phyloP scores from a whole-genome alignment of 2,797 vertebrate species.

The Typhlichthys eigenmanni region DNA sequence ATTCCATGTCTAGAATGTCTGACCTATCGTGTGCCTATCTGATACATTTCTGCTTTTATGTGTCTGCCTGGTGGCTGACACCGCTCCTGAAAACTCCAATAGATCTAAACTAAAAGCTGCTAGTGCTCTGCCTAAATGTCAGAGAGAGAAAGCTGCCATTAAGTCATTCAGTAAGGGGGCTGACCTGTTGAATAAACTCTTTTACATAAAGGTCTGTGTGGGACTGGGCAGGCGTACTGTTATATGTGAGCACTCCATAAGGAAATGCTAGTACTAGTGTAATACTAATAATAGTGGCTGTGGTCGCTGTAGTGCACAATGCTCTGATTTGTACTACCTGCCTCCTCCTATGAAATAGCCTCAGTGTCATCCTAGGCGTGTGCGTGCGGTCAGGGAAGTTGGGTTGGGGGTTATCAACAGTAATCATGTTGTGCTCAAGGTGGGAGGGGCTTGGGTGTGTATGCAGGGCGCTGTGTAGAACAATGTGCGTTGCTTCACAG shows the following conservation, averaged over 20 bases:
- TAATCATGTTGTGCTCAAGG: slow-evolving; percentile 41
- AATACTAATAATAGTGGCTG: slow-evolving; percentile 28
- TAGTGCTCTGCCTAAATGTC: not conserved
- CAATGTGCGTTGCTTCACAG: slow-evolving; percentile 80
- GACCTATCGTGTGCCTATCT: not conserved
- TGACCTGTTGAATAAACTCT: slow-evolving; percentile 1
- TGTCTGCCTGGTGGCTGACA: no score
- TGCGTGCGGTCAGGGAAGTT: slow-evolving; percentile 10
- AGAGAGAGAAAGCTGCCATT: not conserved
- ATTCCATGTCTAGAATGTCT: slow-evolving; percentile 17
- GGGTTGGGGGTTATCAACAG: slow-evolving; percentile 34
- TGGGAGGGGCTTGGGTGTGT: not conserved
- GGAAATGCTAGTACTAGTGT: slow-evolving; percentile 62
- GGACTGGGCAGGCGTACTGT: slow-evolving; percentile 37
- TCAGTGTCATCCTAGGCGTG: slow-evolving; percentile 55
- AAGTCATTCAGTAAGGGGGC: slow-evolving; percentile 3
- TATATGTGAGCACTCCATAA: slow-evolving; percentile 38
- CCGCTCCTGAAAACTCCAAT: no score
- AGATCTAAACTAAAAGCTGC: not conserved
- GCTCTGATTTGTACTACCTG: slow-evolving; percentile 75
- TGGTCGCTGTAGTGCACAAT: slow-evolving; percentile 65
- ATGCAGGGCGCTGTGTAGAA: slow-evolving; percentile 15
- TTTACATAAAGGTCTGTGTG: slow-evolving; percentile 13
- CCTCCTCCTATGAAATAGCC: slow-evolving; percentile 68
- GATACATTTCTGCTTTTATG: no score